Base-by-base conservation (phyloP, 2,888 invertebrate genomes). In the Drosophila parthenogenetica region DNA sequence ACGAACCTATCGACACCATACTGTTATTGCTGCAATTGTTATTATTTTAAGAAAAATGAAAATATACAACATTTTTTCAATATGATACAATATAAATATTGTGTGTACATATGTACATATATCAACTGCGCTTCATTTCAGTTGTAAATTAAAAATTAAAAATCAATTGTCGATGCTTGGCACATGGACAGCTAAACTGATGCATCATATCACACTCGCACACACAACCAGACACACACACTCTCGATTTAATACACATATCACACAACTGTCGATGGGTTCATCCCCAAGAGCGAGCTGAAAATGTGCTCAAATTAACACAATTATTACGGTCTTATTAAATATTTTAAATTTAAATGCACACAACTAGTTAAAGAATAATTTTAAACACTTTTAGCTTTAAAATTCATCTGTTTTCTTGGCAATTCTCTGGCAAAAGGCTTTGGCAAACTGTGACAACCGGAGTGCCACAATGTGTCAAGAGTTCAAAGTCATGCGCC, bases 391-490 rank as follows among this genome's bases (percentile, higher is more conserved):
- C 2, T 29, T 29, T 29, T 29, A 8, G 5, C 29, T 29, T 29
- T 29, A 29, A 35, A 35, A 43, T 54, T 54, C n/a, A n/a, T n/a
- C n/a, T 45, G 29, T 17, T 42, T 53, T 13, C 17, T 37, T 8
- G 4, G 8, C 35, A 7, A 25, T 13, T 19, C 19, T 3, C 29
- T 29, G 0, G 35, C 19, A 5, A 25, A 7, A 10, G 69, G 48
- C 62, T 45, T 35, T 35, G 35, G 35, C 51, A 66, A 73, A 77
- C 71, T 79, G 68, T 84, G 81, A 77, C 84, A 81, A 69, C 39
- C 77, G 0, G 58, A 69, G 70, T 85, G 86, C 62, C 86, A 85
- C 29, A 85, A 82, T 85, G 79, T 83, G 86, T 83, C 83, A 86
- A 79, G 74, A 83, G 86, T 83, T 86, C 83, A 83, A 83, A 86